Evolutionary conservation across 1,140 invertebrate genomes (phyloP).

Genomic region (Pogonognathellus flavescens): DNA sequence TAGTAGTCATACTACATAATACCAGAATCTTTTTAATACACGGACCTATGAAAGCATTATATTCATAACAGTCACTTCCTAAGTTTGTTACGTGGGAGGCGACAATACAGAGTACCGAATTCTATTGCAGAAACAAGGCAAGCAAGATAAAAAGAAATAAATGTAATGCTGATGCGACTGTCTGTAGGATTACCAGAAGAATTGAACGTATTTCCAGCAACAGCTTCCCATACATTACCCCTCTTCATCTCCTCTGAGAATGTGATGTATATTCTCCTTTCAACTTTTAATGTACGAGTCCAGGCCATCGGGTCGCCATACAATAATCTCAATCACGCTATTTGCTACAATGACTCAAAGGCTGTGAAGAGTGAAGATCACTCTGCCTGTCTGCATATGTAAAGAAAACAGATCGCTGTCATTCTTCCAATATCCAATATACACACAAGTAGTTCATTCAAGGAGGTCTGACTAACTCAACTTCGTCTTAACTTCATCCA

Average conservation of each 20-base stretch:
- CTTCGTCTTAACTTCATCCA: neutral
- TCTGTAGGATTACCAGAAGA: neutral
- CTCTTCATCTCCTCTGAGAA: neutral
- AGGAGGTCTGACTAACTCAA: constrained; percentile 19
- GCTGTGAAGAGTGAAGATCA: constrained; percentile 29
- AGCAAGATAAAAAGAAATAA: constrained; percentile 20
- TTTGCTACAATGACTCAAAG: constrained; percentile 22
- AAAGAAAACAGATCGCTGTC: constrained; percentile 37
- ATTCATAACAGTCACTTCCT: too few species aligned
- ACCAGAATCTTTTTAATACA: too few species aligned
- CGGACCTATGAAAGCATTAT: too few species aligned
- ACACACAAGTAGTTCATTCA: neutral
- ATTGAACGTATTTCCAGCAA: constrained; percentile 47
- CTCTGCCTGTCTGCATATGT: constrained; percentile 22
- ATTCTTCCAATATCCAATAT: neutral
- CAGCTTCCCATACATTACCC: constrained; percentile 16
- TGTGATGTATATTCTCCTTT: constrained; percentile 3
- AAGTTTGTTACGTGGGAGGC: neutral
- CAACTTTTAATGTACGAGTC: constrained; percentile 18
- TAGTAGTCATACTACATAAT: too few species aligned
- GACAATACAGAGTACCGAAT: neutral
- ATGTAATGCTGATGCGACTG: neutral
- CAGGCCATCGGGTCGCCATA: constrained; percentile 36
- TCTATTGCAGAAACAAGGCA: constrained; percentile 4
- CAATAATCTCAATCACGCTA: constrained; percentile 44